A percentile compares a stretch with the other conserved stretches of the same genome.
phyloP scores from a whole-genome alignment of 2,888 invertebrate species.

The Plagodis pulveraria region DNA sequence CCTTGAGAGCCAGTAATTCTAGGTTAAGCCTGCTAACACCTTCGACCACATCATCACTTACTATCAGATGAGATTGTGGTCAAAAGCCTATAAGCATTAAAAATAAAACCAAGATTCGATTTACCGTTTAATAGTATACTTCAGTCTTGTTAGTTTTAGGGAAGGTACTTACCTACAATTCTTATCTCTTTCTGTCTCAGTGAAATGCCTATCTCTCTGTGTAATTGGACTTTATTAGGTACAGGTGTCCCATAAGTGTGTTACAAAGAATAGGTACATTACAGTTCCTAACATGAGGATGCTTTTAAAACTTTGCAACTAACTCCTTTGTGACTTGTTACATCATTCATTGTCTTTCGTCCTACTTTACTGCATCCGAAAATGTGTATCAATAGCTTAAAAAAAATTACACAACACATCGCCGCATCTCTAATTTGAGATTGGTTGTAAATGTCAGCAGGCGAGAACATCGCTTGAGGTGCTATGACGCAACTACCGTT shows the following conservation, averaged over 20 bases:
- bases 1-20: no score
- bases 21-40: no score
- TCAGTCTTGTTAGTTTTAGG: no score
- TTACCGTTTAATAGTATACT: no score
- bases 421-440: constrained; percentile 49
- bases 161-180: no score
- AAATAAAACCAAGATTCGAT: no score
- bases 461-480: constrained; percentile 33
- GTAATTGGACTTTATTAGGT: no score
- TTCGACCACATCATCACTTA: no score
- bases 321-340: constrained; percentile 17
- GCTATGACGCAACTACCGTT: constrained; percentile 67
- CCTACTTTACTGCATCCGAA: constrained; percentile 27
- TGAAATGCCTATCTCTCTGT: neutral
- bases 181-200: no score
- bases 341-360: constrained; percentile 19
- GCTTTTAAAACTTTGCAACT: constrained; percentile 25
- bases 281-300: constrained; percentile 11
- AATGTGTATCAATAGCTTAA: constrained; percentile 39
- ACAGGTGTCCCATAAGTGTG: no score
- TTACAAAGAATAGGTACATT: neutral
- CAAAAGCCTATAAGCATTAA: no score
- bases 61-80: no score
- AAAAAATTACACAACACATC: constrained; percentile 42
- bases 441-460: constrained; percentile 54